These are phyloP conservation scores for Manis crassicaudata DNA, from an alignment of 2,797 vertebrate genomes.

Conservation along the genomic window DNA sequence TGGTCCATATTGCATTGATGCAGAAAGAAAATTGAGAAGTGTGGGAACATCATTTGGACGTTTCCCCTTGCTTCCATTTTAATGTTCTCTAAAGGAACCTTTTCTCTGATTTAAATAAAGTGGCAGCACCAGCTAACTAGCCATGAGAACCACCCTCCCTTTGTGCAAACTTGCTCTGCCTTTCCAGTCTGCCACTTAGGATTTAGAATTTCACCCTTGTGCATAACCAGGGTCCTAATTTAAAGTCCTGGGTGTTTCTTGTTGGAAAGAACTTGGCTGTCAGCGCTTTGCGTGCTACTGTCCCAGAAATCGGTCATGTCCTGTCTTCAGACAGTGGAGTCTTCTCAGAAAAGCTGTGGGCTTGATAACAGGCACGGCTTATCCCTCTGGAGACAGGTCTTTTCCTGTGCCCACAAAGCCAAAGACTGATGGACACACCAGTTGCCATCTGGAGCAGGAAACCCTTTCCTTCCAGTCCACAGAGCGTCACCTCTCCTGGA, in stretches of 20 bases:
- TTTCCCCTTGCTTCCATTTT: not conserved
- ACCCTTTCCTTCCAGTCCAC: not conserved
- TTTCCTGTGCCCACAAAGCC: not conserved
- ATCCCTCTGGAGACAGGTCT: not conserved
- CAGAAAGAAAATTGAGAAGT: not conserved
- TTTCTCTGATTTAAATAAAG: constrained; percentile 1
- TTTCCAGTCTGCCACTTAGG: not conserved
- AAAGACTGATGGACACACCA: not conserved
- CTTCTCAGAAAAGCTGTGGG: not conserved
- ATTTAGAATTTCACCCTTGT: not conserved
- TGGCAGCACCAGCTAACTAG: not conserved
- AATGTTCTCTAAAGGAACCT: not conserved
- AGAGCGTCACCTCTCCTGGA: not conserved
- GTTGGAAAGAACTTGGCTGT: not conserved
- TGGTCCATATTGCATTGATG: not conserved
- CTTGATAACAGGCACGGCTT: not conserved
- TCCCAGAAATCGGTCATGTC: not conserved
- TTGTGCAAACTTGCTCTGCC: not conserved
- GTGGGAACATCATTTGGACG: not conserved
- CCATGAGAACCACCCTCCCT: not conserved
- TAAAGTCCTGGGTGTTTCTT: not conserved
- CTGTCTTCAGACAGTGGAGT: not conserved
- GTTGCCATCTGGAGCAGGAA: not conserved
- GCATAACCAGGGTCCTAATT: not conserved
- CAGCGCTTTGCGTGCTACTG: not conserved